Conservation (phyloP, 37 sponge, comb jelly and placozoan genomes). For the Diacarnus erythraeanus region DNA sequence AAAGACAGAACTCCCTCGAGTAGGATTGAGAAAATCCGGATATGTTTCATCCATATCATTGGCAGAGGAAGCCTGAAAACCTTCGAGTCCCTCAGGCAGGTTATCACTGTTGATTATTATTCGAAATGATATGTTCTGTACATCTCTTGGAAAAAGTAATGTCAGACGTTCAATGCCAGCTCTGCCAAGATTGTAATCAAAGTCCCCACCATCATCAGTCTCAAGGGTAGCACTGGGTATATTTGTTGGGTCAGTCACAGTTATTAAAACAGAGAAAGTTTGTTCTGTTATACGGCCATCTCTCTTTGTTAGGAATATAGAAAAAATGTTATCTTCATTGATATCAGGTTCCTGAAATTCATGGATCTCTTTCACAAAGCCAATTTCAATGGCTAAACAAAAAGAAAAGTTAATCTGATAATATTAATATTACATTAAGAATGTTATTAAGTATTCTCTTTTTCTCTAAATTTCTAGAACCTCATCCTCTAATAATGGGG, state of each 20-base stretch:
- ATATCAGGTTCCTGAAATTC: no score
- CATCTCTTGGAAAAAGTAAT: no score
- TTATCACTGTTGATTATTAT: not conserved
- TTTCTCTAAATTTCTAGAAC: no score
- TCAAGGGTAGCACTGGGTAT: not conserved
- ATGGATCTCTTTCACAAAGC: no score
- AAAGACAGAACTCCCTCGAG: not conserved
- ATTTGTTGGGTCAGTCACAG: not conserved
- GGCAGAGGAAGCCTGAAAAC: not conserved
- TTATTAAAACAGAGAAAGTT: not conserved
- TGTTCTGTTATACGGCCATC: not conserved
- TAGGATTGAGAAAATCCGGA: not conserved
- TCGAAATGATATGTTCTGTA: not conserved
- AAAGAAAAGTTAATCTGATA: no score
- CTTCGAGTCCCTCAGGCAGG: not conserved
- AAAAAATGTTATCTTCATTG: no score
- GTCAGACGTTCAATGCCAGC: not conserved
- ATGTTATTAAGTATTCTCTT: no score
- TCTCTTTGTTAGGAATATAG: not conserved
- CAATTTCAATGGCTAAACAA: no score
- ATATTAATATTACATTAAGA: no score
- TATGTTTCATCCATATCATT: no score
- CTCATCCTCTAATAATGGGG: no score
- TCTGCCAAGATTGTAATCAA: not conserved
- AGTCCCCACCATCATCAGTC: not conserved